Conservation (phyloP, 2,888 invertebrate genomes). For the Didymodactylos carnosus region DNA sequence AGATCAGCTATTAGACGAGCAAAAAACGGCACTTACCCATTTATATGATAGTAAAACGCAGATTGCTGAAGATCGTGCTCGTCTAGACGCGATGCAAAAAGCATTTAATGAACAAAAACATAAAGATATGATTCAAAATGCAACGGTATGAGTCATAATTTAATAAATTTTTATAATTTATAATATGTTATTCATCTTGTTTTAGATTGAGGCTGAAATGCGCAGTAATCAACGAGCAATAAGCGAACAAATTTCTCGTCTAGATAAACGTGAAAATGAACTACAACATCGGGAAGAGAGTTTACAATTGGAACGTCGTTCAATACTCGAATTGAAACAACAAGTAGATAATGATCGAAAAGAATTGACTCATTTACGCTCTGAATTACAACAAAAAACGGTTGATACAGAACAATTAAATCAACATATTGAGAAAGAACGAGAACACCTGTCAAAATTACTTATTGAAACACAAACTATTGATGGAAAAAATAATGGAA, state of each 20-base stretch:
- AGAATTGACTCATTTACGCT: not conserved
- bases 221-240: not conserved
- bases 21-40: not conserved
- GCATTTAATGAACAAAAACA: not conserved
- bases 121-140: not conserved
- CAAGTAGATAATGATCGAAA: not conserved
- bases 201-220: not conserved
- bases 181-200: no score
- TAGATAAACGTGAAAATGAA: not conserved
- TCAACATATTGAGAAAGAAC: not conserved
- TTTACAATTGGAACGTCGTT: not conserved
- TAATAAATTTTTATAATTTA: not conserved
- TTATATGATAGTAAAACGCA: not conserved
- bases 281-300: not conserved
- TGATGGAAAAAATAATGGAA: not conserved
- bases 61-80: not conserved
- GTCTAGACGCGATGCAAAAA: not conserved
- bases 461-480: not conserved
- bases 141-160: not conserved
- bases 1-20: not conserved
- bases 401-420: not conserved
- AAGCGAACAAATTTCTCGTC: not conserved
- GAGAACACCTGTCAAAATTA: not conserved
- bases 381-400: not conserved
- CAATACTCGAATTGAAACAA: not conserved